Base-by-base conservation (phyloP, 2,888 invertebrate genomes). In the Volucella bombylans region DNA sequence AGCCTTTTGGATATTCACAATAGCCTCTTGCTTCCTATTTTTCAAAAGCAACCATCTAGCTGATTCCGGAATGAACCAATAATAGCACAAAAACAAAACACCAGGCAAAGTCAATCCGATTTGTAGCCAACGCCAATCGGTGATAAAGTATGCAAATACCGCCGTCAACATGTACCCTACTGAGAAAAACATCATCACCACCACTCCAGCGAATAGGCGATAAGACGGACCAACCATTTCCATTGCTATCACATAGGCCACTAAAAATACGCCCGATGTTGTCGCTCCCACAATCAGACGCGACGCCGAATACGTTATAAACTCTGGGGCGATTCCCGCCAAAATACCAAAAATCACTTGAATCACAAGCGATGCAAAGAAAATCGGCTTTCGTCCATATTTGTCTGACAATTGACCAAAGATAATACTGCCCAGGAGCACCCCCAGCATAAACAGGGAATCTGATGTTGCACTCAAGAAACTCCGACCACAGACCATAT, bases 41-140 rank as follows among this genome's bases (percentile, higher is more conserved):
- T 95, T 94, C 0, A 94, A 93, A 67, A 95, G 89, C 79, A 96
- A 90, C 96, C 96, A 96, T 62, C 96, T 93, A 8, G 94, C 94
- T 0, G 95, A 96, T 90, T 96, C 96, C 0, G 96, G 96, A 88
- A 96, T 94, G 79, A 95, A 93, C 95, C 95, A 95, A 93, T 95
- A 95, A 89, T 95, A 96, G 62, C 93, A 92, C 87, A 95, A 92
- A 89, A 95, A 95, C 8, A 94, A 88, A 10, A 95, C 87, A 15
- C 95, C 95, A 0, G 96, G 96, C 55, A 95, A 88, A 0, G 95
- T 95, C 47, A 96, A 91, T 2, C 94, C 94, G 41, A 95, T 93
- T 90, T 96, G 95, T 68, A 96, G 92, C 88, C 92, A 92, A 87
- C 95, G 92, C 96, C 96, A 96, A 87, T 95, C 93, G 55, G 92